Conservation (phyloP, 2,797 vertebrate species). For the Sebastes aleutianus region DNA sequence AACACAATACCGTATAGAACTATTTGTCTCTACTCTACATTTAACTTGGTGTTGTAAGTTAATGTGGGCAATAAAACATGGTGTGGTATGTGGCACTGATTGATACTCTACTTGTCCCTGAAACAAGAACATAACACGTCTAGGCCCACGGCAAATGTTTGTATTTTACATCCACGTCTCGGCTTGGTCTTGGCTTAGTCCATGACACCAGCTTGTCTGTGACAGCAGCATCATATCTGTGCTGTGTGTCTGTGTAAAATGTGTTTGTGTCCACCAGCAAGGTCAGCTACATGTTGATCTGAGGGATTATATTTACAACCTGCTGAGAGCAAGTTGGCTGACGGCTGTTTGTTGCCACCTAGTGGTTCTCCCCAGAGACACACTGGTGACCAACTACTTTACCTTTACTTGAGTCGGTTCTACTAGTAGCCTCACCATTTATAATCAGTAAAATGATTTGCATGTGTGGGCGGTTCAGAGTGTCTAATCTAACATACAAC, state of each 20-base stretch:
- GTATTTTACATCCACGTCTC: too few species aligned
- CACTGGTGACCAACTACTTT: not conserved
- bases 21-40: conserved; percentile 26
- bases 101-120: not conserved
- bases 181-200: not conserved
- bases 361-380: not conserved
- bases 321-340: not conserved
- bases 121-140: not conserved
- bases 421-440: not conserved
- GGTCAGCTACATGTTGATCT: not conserved
- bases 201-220: not conserved
- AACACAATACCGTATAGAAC: conserved; percentile 28
- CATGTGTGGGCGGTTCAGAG: not conserved
- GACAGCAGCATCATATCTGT: not conserved
- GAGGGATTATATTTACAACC: not conserved
- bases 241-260: not conserved
- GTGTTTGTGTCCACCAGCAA: conserved; percentile 3
- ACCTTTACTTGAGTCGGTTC: not conserved
- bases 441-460: not conserved
- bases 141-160: not conserved
- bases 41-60: conserved; percentile 6
- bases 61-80: not conserved
- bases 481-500: not conserved
- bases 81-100: not conserved
- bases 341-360: conserved; percentile 31